These are phyloP conservation scores for Lottia gigantea DNA, from an alignment of 2,888 invertebrate genomes.

Conservation along the genomic window DNA sequence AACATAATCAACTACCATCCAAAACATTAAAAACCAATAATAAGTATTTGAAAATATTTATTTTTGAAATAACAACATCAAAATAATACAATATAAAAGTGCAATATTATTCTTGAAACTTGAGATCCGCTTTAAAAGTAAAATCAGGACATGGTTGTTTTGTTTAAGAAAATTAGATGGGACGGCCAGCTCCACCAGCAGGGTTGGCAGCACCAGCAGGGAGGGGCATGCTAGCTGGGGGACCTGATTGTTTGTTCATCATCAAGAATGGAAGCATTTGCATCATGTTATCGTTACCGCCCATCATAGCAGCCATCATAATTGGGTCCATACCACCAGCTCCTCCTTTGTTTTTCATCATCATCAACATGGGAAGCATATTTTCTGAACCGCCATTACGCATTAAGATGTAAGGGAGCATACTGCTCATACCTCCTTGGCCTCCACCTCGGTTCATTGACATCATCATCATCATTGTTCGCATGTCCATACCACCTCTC, in stretches of 20 bases:
- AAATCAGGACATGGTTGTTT: too few species aligned
- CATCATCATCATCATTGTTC: conserved; percentile 1
- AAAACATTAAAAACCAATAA: too few species aligned
- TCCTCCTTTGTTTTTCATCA: neutral
- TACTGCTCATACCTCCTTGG: neutral
- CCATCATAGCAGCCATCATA: neutral
- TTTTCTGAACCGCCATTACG: conserved; percentile 1
- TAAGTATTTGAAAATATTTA: too few species aligned
- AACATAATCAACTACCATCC: too few species aligned
- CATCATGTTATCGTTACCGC: conserved; percentile 1
- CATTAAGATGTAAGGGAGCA: neutral
- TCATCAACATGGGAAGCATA: neutral
- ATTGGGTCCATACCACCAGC: neutral
- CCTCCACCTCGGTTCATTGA: neutral
- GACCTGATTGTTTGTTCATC: neutral
- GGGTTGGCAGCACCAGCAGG: neutral
- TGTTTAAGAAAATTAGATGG: neutral
- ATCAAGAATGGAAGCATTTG: neutral
- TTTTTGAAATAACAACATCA: neutral
- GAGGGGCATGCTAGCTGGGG: too few species aligned
- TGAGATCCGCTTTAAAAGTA: too few species aligned
- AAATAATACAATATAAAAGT: neutral
- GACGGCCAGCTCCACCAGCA: neutral
- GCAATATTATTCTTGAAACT: neutral
- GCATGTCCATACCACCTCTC: neutral